phyloP scores from a whole-genome alignment of 2,888 invertebrate species.

The Mellilla xanthometata region DNA sequence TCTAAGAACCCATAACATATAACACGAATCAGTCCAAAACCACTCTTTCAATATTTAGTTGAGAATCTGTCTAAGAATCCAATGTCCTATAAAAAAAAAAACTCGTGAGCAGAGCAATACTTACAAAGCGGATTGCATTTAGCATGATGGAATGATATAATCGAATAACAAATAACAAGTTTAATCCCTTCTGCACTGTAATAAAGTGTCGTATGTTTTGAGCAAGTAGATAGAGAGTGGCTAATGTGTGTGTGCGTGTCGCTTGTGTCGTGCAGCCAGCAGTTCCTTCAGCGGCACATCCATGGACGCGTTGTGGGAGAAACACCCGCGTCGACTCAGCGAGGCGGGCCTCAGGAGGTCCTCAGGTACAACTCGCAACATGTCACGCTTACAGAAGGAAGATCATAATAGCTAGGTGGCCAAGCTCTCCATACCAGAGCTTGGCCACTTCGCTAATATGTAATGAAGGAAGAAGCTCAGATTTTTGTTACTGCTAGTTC shows the following conservation, averaged over 20 bases:
- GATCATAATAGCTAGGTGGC: not conserved
- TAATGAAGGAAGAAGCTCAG: no score
- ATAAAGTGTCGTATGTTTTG: slow-evolving; percentile 40
- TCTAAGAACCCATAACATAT: not conserved
- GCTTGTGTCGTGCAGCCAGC: slow-evolving; percentile 77
- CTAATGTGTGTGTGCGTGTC: slow-evolving; percentile 76
- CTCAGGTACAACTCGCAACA: slow-evolving; percentile 83
- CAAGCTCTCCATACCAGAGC: no score
- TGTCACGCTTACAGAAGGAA: not conserved
- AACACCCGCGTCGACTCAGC: slow-evolving; percentile 87
- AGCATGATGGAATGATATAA: slow-evolving; percentile 17
- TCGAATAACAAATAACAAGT: slow-evolving; percentile 24
- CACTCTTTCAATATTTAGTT: not conserved
- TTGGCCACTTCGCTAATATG: no score
- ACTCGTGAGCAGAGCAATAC: no score
- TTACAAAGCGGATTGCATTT: not conserved
- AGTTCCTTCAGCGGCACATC: slow-evolving; percentile 84
- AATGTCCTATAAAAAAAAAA: no score
- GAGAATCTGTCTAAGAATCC: no score
- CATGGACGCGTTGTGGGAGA: slow-evolving; percentile 89
- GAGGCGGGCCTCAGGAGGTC: slow-evolving; percentile 89
- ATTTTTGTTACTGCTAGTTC: no score
- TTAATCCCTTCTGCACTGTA: slow-evolving; percentile 31
- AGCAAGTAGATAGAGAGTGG: slow-evolving; percentile 62
- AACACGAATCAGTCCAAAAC: not conserved